These are phyloP conservation scores for Heterodera filipjevi DNA, from an alignment of 2,888 invertebrate genomes.

Conservation along the genomic window DNA sequence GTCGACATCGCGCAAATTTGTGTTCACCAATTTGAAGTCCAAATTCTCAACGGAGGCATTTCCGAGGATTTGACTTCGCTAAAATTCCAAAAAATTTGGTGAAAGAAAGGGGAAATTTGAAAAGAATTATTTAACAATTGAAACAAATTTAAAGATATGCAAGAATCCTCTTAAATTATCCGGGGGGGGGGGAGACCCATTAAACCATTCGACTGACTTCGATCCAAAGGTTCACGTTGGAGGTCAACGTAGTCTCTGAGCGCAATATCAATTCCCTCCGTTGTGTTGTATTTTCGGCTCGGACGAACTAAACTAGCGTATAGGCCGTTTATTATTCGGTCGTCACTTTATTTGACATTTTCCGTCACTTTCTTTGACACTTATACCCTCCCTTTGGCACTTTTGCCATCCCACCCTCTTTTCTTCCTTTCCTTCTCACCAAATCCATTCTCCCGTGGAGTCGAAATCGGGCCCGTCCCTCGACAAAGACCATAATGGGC, in stretches of 20 bases:
- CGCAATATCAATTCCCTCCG: slow-evolving; percentile 49
- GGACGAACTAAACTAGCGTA: slow-evolving; percentile 18
- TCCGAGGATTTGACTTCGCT: slow-evolving; percentile 54
- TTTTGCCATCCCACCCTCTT: too few relatives aligned
- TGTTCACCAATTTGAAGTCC: slow-evolving; percentile 60
- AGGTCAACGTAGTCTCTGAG: slow-evolving; percentile 63
- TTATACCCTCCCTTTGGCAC: too few relatives aligned
- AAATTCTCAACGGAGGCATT: slow-evolving; percentile 63
- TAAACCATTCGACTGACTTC: slow-evolving; percentile 22
- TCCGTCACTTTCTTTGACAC: neutral
- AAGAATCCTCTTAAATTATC: neutral
- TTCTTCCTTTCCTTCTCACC: too few relatives aligned
- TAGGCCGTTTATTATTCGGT: neutral
- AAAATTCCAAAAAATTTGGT: neutral
- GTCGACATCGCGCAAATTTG: slow-evolving; percentile 57
- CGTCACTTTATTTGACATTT: neutral
- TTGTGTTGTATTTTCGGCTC: slow-evolving; percentile 31
- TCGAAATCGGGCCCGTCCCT: slow-evolving; percentile 59
- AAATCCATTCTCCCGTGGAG: slow-evolving; percentile 59
- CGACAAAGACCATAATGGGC: slow-evolving; percentile 62
- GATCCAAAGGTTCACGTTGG: slow-evolving; percentile 62
- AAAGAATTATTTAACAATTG: too few relatives aligned
- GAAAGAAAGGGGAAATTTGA: neutral
- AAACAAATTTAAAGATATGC: too few relatives aligned
- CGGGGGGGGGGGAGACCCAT: too few relatives aligned